These are phyloP conservation scores for Mandrillus leucophaeus DNA, from an alignment of 2,113 vertebrate species.

Conservation along the genomic window DNA sequence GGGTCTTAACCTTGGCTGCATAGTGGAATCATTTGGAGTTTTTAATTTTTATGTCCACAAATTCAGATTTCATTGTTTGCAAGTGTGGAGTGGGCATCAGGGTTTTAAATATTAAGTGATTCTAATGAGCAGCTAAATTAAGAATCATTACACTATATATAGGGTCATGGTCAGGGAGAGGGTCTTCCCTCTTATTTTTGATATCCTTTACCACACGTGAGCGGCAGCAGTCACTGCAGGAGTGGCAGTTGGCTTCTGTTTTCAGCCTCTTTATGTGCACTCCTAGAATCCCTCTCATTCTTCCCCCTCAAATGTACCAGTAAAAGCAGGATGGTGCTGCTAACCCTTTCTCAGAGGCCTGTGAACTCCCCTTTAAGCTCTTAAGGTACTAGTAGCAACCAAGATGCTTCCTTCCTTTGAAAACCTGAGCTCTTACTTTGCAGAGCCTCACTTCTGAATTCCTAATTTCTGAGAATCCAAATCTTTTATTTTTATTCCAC, in stretches of 20 bases:
- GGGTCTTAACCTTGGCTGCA: neutral
- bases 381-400: neutral
- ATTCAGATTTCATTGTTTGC: neutral
- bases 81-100: neutral
- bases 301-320: neutral
- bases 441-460: neutral
- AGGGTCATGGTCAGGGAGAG: neutral
- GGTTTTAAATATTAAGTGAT: neutral
- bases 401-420: neutral
- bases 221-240: neutral
- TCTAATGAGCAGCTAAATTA: neutral
- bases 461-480: neutral
- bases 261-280: neutral
- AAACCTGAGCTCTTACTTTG: neutral
- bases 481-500: neutral
- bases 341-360: neutral
- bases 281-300: neutral
- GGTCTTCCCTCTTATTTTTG: neutral
- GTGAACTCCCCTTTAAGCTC: neutral
- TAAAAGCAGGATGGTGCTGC: neutral
- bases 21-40: neutral
- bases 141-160: neutral
- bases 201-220: neutral
- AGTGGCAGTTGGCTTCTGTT: neutral
- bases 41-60: neutral